These are phyloP conservation scores for Priocnemis perturbator DNA, from an alignment of 2,888 invertebrate genomes.

Conservation along the genomic window DNA sequence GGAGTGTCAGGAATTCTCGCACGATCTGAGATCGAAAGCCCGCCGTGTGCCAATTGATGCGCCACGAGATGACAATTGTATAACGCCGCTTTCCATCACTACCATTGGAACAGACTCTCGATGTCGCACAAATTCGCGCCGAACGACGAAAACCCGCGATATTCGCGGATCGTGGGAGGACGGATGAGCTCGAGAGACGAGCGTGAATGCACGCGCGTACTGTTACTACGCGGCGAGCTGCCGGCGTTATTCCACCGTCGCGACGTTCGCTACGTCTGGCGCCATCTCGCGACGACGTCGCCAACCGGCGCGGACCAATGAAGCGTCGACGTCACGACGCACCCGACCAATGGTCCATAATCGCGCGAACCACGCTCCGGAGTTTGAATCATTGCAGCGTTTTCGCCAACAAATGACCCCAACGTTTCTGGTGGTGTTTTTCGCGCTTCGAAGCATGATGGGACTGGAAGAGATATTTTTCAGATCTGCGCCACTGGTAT, in stretches of 20 bases:
- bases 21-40: slow-evolving; percentile 11
- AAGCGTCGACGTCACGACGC: slow-evolving; percentile 1
- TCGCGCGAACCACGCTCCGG: neutral
- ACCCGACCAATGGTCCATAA: neutral
- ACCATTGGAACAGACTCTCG: neutral
- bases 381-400: no score
- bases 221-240: slow-evolving; percentile 28
- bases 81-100: slow-evolving; percentile 1
- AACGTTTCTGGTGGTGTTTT: no score
- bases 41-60: neutral
- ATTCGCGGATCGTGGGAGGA: neutral
- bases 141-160: slow-evolving; percentile 1
- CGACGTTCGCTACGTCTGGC: slow-evolving; percentile 12
- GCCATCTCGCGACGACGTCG: slow-evolving; percentile 42
- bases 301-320: slow-evolving; percentile 5
- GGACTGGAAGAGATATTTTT: no score
- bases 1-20: slow-evolving; percentile 13
- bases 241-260: neutral
- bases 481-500: no score
- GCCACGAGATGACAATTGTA: neutral
- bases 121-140: slow-evolving; percentile 9
- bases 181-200: slow-evolving; percentile 25
- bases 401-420: no score
- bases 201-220: slow-evolving; percentile 26
- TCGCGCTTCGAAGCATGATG: no score